Evolutionary conservation across 2,888 invertebrate genomes (phyloP), one percentile per base, ranked within the genome.

Genomic region (Theretra japonica): DNA sequence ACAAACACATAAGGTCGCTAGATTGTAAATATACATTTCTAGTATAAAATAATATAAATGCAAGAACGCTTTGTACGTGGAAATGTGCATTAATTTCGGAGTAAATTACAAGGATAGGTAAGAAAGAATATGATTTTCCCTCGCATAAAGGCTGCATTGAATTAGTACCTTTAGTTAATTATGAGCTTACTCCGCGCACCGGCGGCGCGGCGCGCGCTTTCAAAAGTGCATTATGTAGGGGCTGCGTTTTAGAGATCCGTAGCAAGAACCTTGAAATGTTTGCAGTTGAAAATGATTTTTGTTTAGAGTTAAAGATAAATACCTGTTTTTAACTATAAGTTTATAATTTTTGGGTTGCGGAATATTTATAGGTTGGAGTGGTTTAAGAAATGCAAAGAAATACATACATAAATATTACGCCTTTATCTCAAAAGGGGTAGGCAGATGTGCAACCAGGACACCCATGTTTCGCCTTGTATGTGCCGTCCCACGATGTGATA

Each of bases 121-220:
- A 15, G 58, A 25, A 25, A 23, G 58, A 15, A 25, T 23, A 23
- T 58, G 25, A 58, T 25, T 58, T 25, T 17, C 58, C 58, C 17
- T 58, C 23, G 23, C 58, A 58, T 25, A 58, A 25, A 23, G 17
- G 23, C 58, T 58, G 25, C 25, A 58, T 58, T 58, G 58, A 58
- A 58, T 58, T 58, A 69, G 28, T 56, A 33, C 53, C 15, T 58
- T 58, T 17, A 58, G 58, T 58, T 58, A 58, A 58, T 58, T 58
- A 58, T 17, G 58, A 25, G 58, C 58, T 58, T 58, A 25, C 25
- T 25, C 5, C 25, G 23, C 17, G 23, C 11, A n/a, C 41, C 41
- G 41, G 41, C n/a, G n/a, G n/a, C n/a, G n/a, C n/a, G n/a, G n/a
- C n/a, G 53, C n/a, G 19, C 53, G 53, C 53, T 53, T n/a, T 53